Conservation (phyloP, 1,140 invertebrate genomes). For the Drosophila baimaii region DNA sequence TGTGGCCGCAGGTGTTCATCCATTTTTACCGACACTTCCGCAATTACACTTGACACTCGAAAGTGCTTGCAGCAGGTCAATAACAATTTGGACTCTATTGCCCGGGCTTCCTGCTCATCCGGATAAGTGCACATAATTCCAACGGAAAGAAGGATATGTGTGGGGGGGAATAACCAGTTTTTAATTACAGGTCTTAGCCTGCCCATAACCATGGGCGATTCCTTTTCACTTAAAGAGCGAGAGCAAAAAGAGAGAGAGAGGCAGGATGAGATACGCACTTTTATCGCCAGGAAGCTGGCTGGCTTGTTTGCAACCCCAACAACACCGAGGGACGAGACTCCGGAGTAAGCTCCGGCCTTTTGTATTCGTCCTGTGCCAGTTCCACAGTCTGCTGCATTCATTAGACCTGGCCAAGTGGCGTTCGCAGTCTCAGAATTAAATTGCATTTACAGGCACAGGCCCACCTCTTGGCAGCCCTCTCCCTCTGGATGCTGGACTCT, state of each 20-base stretch:
- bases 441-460: slow-evolving; percentile 75
- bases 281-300: slow-evolving; percentile 27
- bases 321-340: slow-evolving; percentile 13
- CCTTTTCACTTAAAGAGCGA: slow-evolving; percentile 42
- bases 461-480: background rate
- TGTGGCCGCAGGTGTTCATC: slow-evolving; percentile 64
- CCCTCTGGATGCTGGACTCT: slow-evolving; percentile 22
- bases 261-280: slow-evolving; percentile 36
- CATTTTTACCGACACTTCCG: slow-evolving; percentile 53
- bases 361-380: slow-evolving; percentile 72
- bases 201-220: slow-evolving; percentile 66
- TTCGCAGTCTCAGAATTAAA: slow-evolving; percentile 60
- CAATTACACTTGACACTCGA: slow-evolving; percentile 61
- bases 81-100: slow-evolving; percentile 58
- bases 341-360: slow-evolving; percentile 46
- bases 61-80: slow-evolving; percentile 55
- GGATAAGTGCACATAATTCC: slow-evolving; percentile 64
- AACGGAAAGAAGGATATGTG: slow-evolving; percentile 40
- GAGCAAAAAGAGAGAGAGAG: background rate
- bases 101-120: slow-evolving; percentile 49
- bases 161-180: slow-evolving; percentile 52
- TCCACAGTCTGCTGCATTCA: slow-evolving; percentile 80
- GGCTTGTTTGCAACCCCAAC: slow-evolving; percentile 43
- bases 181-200: slow-evolving; percentile 72
- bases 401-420: slow-evolving; percentile 75